Evolutionary conservation across 2,113 vertebrate species (phyloP).

Genomic region (Garra rufa): DNA sequence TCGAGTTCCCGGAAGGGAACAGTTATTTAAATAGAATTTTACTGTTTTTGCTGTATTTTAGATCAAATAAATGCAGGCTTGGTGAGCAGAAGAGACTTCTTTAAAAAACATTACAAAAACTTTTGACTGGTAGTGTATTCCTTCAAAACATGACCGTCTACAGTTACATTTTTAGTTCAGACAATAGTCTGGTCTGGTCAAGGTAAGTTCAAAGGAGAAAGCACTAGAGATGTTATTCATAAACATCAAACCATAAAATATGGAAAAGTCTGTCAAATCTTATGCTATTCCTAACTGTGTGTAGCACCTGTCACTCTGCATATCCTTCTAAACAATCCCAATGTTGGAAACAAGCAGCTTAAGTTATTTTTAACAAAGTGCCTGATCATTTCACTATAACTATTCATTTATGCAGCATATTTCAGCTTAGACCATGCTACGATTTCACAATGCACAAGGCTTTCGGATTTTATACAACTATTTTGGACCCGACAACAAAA

Average conservation of each 20-base stretch:
- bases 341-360: not conserved
- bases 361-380: slow-evolving; percentile 21
- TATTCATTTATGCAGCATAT: not conserved
- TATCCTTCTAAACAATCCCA: not conserved
- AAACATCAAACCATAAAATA: not conserved
- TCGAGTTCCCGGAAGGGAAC: too few species aligned
- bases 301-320: not conserved
- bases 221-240: slow-evolving; percentile 4
- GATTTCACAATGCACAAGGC: not conserved
- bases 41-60: too few species aligned
- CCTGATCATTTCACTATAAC: not conserved
- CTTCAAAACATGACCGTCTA: not conserved
- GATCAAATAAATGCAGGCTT: too few species aligned
- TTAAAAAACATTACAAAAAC: too few species aligned
- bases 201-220: not conserved
- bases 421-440: not conserved
- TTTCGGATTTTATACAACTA: not conserved
- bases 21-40: too few species aligned
- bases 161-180: not conserved
- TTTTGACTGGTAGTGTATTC: too few species aligned
- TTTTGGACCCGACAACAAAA: not conserved
- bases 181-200: not conserved
- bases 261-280: not conserved
- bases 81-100: too few species aligned
- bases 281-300: not conserved